Conservation (phyloP, 2,113 vertebrate genomes). For the Australoheros scitulus region DNA sequence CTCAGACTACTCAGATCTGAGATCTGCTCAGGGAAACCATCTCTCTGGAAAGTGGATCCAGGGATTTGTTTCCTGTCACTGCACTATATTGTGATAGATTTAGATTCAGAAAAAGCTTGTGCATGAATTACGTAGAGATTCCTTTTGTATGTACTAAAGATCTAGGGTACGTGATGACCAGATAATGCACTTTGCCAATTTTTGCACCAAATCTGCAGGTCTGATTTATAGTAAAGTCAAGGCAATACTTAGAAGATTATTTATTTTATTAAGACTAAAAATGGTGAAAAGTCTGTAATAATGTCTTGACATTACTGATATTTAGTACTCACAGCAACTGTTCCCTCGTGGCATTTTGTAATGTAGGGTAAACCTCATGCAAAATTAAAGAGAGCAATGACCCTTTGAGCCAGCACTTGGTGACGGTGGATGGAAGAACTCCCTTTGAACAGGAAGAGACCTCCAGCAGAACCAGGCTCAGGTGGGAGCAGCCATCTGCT, state of each 20-base stretch:
- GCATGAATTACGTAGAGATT: not conserved
- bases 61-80: constrained; percentile 23
- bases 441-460: not conserved
- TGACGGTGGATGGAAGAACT: not conserved
- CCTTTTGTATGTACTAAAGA: not conserved
- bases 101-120: not conserved
- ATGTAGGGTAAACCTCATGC: not conserved
- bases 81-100: not conserved
- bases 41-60: constrained; percentile 7
- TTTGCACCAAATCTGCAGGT: constrained; percentile 3
- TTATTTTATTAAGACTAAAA: not conserved
- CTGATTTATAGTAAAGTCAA: not conserved
- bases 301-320: not conserved
- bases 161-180: not conserved
- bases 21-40: not conserved
- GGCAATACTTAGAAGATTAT: not conserved
- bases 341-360: not conserved
- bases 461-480: not conserved
- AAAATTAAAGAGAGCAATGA: not conserved
- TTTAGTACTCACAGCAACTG: not conserved
- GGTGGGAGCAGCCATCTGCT: not conserved
- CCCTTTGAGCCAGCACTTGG: not conserved
- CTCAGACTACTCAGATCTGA: not conserved
- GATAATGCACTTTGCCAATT: not conserved
- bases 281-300: not conserved